Conservation (phyloP, 64 coral and sea anemone species). For the Acropora tenuis region DNA sequence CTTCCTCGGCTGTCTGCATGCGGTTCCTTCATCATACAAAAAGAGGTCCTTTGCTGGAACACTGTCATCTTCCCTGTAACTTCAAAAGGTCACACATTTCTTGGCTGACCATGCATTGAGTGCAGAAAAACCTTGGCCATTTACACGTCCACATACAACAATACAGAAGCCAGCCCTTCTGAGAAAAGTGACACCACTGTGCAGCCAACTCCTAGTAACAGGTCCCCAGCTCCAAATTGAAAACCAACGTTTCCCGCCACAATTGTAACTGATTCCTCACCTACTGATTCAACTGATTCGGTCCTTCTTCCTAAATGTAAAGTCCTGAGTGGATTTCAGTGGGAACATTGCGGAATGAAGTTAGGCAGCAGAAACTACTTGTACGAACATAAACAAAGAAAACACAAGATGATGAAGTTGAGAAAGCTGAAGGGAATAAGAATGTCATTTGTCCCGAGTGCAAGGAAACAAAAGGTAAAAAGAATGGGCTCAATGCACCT, state of each 20-base stretch:
- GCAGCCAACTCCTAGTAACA: neutral
- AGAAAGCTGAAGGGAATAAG: constrained; percentile 6
- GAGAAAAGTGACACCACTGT: neutral
- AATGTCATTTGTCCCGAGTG: constrained; percentile 15
- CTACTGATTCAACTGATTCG: neutral
- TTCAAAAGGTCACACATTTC: neutral
- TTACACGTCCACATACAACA: constrained; percentile 3
- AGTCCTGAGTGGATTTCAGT: constrained; percentile 9
- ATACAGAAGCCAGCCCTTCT: neutral
- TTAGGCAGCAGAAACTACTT: constrained; percentile 30
- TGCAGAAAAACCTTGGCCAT: constrained; percentile 2
- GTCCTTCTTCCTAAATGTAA: neutral
- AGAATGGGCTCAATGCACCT: neutral
- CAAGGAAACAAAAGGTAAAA: constrained; percentile 5
- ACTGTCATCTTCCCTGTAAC: neutral
- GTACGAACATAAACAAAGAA: constrained; percentile 8
- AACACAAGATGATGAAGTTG: neutral
- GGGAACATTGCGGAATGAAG: constrained; percentile 11
- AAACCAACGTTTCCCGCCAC: neutral
- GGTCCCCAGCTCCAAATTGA: neutral
- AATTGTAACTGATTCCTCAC: neutral
- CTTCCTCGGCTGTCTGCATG: neutral
- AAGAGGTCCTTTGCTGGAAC: neutral
- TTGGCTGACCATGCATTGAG: neutral
- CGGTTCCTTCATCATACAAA: neutral